Evolutionary conservation across 2,113 vertebrate species (phyloP), one percentile per base, ranked within the genome.

Genomic region (Ptychochromis oligacanthus): DNA sequence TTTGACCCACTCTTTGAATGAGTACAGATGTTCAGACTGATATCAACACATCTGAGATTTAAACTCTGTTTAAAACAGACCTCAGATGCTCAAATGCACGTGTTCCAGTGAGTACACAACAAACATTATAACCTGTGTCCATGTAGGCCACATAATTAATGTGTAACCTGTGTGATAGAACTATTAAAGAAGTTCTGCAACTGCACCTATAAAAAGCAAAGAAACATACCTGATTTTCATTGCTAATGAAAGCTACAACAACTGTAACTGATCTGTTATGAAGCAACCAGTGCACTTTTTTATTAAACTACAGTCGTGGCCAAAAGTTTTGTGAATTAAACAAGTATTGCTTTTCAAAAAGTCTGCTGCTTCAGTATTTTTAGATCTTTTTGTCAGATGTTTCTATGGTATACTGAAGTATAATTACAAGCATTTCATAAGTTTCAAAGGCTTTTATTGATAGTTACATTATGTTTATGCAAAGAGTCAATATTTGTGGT

Each of bases 11-110:
- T 64, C 80, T 83, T 79, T 83, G 83, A 90, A 82, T 86, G 83
- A 88, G 58, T 14, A 75, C 84, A 79, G 87, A 55, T 84, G 83
- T 81, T 34, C 75, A 77, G 86, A 88, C 81, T 1, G 7, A 54
- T 76, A 75, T 59, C 59, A 75, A 36, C 74, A 4, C 24, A 18
- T 4, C 58, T 9, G 74, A 59, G 24, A 61, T 54, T 20, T 52
- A 52, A 70, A 31, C 3, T 52, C 18, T 12, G n/a, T n/a, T n/a
- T n/a, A 22, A 38, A n/a, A 76, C 60, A 7, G 54, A 20, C n/a
- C 65, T 6, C 15, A 72, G 65, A 72, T 17, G 65, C 65, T n/a
- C n/a, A n/a, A n/a, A n/a, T n/a, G n/a, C n/a, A 20, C 10, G 10
- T 72, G 65, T 31, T 72, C 5, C n/a, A 24, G n/a, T 9, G 12